Conservation (phyloP, 2,797 vertebrate genomes). For the Eulemur rubriventer region DNA sequence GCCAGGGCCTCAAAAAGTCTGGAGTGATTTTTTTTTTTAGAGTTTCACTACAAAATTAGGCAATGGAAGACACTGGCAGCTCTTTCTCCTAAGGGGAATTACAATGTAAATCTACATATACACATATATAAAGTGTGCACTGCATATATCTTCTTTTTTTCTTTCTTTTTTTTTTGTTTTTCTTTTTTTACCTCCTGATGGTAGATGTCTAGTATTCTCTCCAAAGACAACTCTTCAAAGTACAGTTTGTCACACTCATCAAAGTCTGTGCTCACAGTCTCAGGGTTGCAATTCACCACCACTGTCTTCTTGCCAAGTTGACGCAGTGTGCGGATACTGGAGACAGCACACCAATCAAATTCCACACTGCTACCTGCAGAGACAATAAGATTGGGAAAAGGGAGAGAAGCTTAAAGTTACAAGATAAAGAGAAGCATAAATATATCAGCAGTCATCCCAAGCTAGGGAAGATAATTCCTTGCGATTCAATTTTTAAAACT, state of each 20-base stretch:
- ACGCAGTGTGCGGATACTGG: conserved; percentile 93
- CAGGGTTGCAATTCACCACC: conserved; percentile 97
- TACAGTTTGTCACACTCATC: conserved; percentile 98
- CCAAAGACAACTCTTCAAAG: conserved; percentile 96
- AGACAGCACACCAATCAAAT: conserved; percentile 98
- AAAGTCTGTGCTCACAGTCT: conserved; percentile 98
- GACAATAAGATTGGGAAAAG: conserved; percentile 43
- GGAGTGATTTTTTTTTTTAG: neutral
- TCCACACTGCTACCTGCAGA: conserved; percentile 96
- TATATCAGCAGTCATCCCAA: conserved; percentile 1
- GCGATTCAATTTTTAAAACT: conserved; percentile 35
- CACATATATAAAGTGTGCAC: neutral
- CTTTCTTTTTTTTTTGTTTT: neutral
- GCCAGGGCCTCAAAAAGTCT: neutral
- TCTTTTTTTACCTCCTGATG: conserved; percentile 91
- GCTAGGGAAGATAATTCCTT: conserved; percentile 49
- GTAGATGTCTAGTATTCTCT: conserved; percentile 96
- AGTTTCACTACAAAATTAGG: conserved; percentile 20
- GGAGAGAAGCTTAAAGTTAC: conserved; percentile 49
- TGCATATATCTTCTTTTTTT: neutral
- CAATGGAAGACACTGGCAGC: neutral
- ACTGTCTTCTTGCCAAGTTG: conserved; percentile 94
- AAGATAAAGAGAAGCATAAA: neutral
- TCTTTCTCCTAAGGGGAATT: neutral
- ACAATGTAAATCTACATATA: conserved; percentile 7